phyloP scores from a whole-genome alignment of 2,888 invertebrate genomes.

The Allygus modestus region DNA sequence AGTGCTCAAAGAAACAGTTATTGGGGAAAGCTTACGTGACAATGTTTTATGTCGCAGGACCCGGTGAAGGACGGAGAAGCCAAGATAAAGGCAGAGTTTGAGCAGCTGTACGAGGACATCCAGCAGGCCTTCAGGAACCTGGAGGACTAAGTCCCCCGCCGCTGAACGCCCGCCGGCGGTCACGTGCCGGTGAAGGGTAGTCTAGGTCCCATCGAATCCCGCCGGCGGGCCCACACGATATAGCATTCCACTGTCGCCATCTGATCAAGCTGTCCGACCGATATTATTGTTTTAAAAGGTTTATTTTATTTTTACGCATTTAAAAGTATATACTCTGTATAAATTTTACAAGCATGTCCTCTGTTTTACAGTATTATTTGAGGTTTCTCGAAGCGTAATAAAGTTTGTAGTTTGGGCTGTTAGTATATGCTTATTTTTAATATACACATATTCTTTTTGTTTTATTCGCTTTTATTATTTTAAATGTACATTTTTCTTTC shows the following conservation, averaged over 20 bases:
- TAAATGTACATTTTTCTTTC: slow-evolving; percentile 47
- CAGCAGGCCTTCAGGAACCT: slow-evolving; percentile 98
- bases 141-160: slow-evolving; percentile 88
- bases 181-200: slow-evolving; percentile 47
- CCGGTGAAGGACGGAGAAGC: slow-evolving; percentile 98
- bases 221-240: slow-evolving; percentile 3
- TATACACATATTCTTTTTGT: slow-evolving; percentile 37
- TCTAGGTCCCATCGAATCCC: slow-evolving; percentile 11
- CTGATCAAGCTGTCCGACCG: slow-evolving; percentile 45
- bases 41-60: no score
- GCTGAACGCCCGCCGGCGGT: background rate
- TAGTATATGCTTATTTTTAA: slow-evolving; percentile 58
- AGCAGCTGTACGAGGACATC: slow-evolving; percentile 97
- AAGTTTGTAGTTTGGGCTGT: slow-evolving; percentile 59
- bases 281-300: slow-evolving; percentile 55
- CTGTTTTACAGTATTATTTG: slow-evolving; percentile 59
- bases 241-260: slow-evolving; percentile 58
- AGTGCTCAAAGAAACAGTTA: no score
- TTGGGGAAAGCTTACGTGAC: no score
- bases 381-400: slow-evolving; percentile 56
- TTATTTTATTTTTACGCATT: slow-evolving; percentile 54
- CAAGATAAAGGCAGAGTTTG: slow-evolving; percentile 98
- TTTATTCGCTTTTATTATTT: slow-evolving; percentile 51
- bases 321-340: slow-evolving; percentile 47
- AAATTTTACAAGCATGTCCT: slow-evolving; percentile 48